Base-by-base conservation (phyloP, 2,888 invertebrate genomes). In the Alentia gelatinosa region DNA sequence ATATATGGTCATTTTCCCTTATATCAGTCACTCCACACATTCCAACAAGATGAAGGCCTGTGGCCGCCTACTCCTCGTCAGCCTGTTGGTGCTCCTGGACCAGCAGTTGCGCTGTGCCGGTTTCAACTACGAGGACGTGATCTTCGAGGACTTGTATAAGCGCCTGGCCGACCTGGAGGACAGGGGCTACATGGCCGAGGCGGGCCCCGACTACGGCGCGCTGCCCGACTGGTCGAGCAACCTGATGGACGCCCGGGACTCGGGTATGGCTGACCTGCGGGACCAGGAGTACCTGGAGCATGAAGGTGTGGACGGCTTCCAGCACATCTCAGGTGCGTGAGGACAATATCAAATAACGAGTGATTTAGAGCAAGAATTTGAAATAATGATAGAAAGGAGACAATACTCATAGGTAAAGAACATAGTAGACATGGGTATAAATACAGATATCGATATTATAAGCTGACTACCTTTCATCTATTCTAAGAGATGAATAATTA, bases 131-230 rank as follows among this genome's bases (percentile, higher is more conserved):
- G 91, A 92, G n/a, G 91, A 92, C 84, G 9, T 83, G 15, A 84
- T 92, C 68, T 56, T 91, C 89, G 89, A 92, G 88, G 91, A 91
- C 37, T 88, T 92, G 56, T 92, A 92, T 91, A 92, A 92, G 75
- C 90, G 92, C 23, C 91, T 92, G 37, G 63, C 91, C 12, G 84
- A 90, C 56, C 33, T 91, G n/a, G 68, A 90, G 30, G 91, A 75
- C 68, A 26, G 39, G 9, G 42, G 74, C 35, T 47, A 90, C 47
- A 42, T 79, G 75, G 33, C 40, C 50, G 42, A 37, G 12, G 40
- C 40, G 37, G 23, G 19, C 9, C 12, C 74, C 26, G 90, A 90
- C 35, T 35, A 90, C 35, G 33, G 26, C 1, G 47, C 30, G 1
- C n/a, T 23, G 23, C n/a, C 40, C 42, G 86, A 47, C 86, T 86